Evolutionary conservation across 1,140 invertebrate species (phyloP).

Genomic region (Vollenhovia emeryi): DNA sequence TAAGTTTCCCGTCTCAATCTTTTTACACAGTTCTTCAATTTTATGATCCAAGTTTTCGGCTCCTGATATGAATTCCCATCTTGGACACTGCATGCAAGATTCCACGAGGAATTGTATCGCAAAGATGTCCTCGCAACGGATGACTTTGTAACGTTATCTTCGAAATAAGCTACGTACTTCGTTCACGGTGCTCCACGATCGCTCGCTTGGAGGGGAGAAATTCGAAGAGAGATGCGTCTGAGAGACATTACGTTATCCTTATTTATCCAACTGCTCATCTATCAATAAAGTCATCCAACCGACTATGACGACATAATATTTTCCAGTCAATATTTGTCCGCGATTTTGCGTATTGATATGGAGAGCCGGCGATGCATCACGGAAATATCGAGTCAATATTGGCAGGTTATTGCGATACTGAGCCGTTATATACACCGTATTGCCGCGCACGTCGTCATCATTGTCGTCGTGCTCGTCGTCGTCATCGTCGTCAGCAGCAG

Average conservation of each 20-base stretch:
- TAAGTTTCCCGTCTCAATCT: too few relatives aligned
- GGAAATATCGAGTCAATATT: conserved; percentile 51
- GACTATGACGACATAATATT: conserved; percentile 33
- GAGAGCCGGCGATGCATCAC: conserved; percentile 9
- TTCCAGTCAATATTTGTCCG: conserved; percentile 49
- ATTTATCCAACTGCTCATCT: conserved; percentile 40
- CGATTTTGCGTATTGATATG: conserved; percentile 56
- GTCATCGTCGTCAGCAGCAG: background rate
- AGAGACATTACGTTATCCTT: conserved; percentile 21
- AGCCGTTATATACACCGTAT: conserved; percentile 33
- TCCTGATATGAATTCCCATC: background rate
- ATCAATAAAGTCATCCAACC: conserved; percentile 24
- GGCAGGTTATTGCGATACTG: conserved; percentile 43
- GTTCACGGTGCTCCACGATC: background rate
- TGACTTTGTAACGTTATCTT: background rate
- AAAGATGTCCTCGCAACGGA: background rate
- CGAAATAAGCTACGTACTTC: background rate
- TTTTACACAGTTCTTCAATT: background rate
- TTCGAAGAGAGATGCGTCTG: background rate
- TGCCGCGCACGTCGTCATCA: conserved; percentile 1
- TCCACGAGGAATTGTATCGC: background rate
- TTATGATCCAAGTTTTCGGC: background rate
- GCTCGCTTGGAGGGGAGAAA: background rate
- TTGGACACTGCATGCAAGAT: background rate
- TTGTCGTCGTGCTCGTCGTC: background rate